A percentile compares a stretch with the other conserved stretches of the same genome.
phyloP scores from a whole-genome alignment of 2,888 invertebrate species.

The Anticlea derivata region DNA sequence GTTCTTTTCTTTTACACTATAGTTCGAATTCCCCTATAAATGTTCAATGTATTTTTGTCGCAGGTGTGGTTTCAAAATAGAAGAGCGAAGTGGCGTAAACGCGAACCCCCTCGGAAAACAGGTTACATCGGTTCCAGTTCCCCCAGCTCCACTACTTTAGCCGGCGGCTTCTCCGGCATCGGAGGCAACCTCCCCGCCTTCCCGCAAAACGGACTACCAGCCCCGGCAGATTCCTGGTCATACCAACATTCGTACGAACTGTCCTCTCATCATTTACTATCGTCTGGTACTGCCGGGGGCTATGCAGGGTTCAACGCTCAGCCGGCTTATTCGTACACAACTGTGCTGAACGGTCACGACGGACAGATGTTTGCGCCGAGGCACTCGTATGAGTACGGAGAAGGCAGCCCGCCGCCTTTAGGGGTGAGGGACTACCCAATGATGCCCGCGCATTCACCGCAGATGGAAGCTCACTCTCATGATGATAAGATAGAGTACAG shows the following conservation, averaged over 20 bases:
- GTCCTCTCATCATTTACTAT: slow-evolving; percentile 89
- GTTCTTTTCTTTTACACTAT: too few species aligned
- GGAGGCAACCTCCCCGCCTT: slow-evolving; percentile 79
- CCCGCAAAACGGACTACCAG: slow-evolving; percentile 84
- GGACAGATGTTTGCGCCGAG: slow-evolving; percentile 88
- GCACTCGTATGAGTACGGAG: slow-evolving; percentile 84
- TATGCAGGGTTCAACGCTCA: slow-evolving; percentile 86
- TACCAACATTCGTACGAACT: slow-evolving; percentile 91
- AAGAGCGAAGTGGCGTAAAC: slow-evolving; percentile 96
- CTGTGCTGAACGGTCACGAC: slow-evolving; percentile 89
- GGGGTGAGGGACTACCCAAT: slow-evolving; percentile 86
- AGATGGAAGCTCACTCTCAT: slow-evolving; percentile 79
- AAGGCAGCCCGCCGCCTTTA: slow-evolving; percentile 86
- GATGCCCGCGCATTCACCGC: slow-evolving; percentile 86
- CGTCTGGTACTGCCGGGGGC: slow-evolving; percentile 85
- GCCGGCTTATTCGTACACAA: slow-evolving; percentile 86
- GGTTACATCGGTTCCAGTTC: slow-evolving; percentile 89
- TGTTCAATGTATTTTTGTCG: slow-evolving; percentile 23
- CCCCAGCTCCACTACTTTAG: slow-evolving; percentile 86
- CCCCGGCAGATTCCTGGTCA: slow-evolving; percentile 91
- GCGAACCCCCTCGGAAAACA: slow-evolving; percentile 96
- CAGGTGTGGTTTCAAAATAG: slow-evolving; percentile 95
- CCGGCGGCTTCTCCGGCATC: slow-evolving; percentile 84
- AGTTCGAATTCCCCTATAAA: too few species aligned
- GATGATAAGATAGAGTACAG: slow-evolving; percentile 79